A percentile compares a stretch with the other conserved stretches of the same genome.
These are phyloP conservation scores for Lerema accius DNA, from an alignment of 1,140 invertebrate genomes.

Conservation along the genomic window DNA sequence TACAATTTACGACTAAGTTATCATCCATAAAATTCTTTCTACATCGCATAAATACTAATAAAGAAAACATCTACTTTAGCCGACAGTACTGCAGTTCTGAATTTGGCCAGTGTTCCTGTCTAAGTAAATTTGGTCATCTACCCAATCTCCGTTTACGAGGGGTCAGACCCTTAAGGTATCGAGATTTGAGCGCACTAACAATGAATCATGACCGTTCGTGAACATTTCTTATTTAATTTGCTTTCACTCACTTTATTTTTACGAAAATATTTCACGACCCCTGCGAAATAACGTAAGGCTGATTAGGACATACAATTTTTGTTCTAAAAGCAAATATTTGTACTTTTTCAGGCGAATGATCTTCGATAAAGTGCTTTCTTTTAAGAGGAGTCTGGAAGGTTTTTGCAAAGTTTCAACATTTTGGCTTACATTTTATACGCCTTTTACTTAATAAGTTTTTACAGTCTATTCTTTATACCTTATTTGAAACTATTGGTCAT, in stretches of 20 bases:
- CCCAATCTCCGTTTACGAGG: slow-evolving; percentile 74
- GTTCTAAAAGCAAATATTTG: no score
- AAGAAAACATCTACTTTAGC: slow-evolving; percentile 32
- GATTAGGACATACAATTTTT: no score
- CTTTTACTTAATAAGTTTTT: no score
- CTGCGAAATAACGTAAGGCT: background rate
- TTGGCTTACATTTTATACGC: no score
- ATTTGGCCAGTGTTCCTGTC: slow-evolving; percentile 64
- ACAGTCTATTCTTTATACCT: no score
- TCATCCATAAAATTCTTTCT: background rate
- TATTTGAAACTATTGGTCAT: no score
- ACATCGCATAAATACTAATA: slow-evolving; percentile 16
- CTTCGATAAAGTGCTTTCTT: no score
- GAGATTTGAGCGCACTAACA: slow-evolving; percentile 72
- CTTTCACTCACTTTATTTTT: slow-evolving; percentile 32
- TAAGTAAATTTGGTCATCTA: slow-evolving; percentile 80
- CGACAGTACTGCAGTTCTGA: slow-evolving; percentile 55
- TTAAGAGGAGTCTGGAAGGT: no score
- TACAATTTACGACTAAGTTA: background rate
- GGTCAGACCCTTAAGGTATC: slow-evolving; percentile 62
- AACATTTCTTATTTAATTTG: slow-evolving; percentile 67
- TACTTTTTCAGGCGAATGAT: no score
- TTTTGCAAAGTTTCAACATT: no score
- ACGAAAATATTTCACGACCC: background rate
- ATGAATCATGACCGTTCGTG: slow-evolving; percentile 63